Evolutionary conservation across 2,113 vertebrate species (phyloP), one percentile per base, ranked within the genome.

Genomic region (Ciconia stormi): DNA sequence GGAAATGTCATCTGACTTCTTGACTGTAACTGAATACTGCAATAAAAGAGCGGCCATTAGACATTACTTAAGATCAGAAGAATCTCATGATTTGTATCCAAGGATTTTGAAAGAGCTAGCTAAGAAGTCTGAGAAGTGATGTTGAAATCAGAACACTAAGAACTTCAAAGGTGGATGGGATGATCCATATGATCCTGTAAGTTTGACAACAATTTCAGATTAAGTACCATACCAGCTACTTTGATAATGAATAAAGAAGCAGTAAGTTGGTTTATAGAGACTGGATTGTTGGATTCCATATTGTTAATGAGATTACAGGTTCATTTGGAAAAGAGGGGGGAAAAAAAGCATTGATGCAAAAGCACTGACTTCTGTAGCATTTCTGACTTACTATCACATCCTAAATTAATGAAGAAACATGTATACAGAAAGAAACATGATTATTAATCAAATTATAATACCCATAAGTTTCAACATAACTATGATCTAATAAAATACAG

Each of bases 1-100:
- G 73, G 89, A 96, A 85, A 63, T 61, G 40, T 96, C 65, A 82
- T 85, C 76, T 94, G 84, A 93, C 93, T 87, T 94, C 83, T 88
- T 65, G 73, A 96, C 91, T 72, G 93, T 76, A 96, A 96, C 87
- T 25, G 36, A 96, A 94, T 34, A 79, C 44, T 1, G 36, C 71
- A 95, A 61, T 93, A 67, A 94, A 93, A 67, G 65, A 93, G 44
- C 0, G 0, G 21, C 52, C 65, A 85, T 82, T 86, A 91, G 84
- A 89, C 58, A 1, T 65, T 56, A 95, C 38, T 89, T 82, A 66
- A 96, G 61, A 94, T 59, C 69, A 89, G n/a, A 93, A 93, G 56
- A 94, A 94, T 63, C 83, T 89, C 73, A 67, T 0, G 0, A 65
- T 87, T 80, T 76, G 26, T 36, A 76, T 67, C 34, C 82, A 58